Conservation (phyloP, 1,140 invertebrate species). For the Zeugodacus cucurbitae region DNA sequence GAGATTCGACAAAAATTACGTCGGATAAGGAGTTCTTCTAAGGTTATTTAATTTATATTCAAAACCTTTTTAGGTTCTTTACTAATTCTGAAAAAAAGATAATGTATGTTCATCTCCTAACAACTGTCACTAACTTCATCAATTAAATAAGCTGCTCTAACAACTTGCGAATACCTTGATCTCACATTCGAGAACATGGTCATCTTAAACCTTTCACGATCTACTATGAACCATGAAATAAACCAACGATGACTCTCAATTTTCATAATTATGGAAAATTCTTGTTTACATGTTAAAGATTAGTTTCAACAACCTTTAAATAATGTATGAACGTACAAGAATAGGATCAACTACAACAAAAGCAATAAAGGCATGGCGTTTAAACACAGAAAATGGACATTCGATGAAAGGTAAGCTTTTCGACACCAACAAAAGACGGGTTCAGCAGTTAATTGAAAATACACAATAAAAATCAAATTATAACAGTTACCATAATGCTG, state of each 20-base stretch:
- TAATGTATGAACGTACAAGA: neutral
- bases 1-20: too few species aligned
- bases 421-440: neutral
- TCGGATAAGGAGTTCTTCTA: too few species aligned
- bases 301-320: neutral
- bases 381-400: neutral
- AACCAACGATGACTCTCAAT: neutral
- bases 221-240: neutral
- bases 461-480: neutral
- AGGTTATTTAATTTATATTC: too few species aligned
- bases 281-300: neutral
- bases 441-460: slow-evolving; percentile 23
- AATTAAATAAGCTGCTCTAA: too few species aligned
- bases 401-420: slow-evolving; percentile 13
- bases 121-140: too few species aligned
- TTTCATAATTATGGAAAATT: neutral
- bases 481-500: neutral
- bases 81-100: too few species aligned
- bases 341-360: neutral
- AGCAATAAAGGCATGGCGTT: neutral
- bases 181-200: too few species aligned
- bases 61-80: too few species aligned
- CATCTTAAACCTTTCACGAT: too few species aligned
- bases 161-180: too few species aligned
- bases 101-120: too few species aligned